Evolutionary conservation across 2,888 invertebrate genomes (phyloP).

Genomic region (Lasioglossum villosulum): DNA sequence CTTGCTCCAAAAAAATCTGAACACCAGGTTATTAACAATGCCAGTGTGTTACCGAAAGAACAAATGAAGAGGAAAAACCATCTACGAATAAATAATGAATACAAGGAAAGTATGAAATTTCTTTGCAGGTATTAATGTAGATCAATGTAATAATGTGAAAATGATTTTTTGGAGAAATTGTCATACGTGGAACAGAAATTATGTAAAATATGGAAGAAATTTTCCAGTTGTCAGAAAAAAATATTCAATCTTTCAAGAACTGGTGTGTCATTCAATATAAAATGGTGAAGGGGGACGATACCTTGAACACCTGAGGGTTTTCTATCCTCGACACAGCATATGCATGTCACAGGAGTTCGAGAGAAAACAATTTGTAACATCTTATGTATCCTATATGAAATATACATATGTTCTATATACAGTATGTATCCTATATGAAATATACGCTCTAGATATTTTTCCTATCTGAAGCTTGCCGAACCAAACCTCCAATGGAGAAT

Average conservation of each 20-base stretch:
- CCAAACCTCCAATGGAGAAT: neutral
- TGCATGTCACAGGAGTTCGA: neutral
- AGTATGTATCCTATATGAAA: neutral
- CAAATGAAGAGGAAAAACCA: neutral
- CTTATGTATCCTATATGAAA: neutral
- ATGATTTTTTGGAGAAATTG: neutral
- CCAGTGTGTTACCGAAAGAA: neutral
- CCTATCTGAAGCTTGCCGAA: neutral
- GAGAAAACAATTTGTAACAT: neutral
- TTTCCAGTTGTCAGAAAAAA: neutral
- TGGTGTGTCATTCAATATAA: neutral
- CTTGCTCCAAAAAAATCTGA: too few relatives aligned
- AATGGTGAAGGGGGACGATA: neutral
- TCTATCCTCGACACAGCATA: neutral
- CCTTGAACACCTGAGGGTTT: constrained; percentile 2
- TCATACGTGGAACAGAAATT: neutral
- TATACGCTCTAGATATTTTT: neutral
- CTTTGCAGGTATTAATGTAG: too few relatives aligned
- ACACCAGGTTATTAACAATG: neutral
- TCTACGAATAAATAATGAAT: neutral
- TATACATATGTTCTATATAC: neutral
- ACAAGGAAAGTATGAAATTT: neutral
- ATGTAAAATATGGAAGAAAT: neutral
- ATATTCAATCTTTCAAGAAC: neutral
- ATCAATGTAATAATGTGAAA: too few relatives aligned